Evolutionary conservation across 1,140 invertebrate species (phyloP), one percentile per base, ranked within the genome.

Genomic region (Sinonovacula constricta): DNA sequence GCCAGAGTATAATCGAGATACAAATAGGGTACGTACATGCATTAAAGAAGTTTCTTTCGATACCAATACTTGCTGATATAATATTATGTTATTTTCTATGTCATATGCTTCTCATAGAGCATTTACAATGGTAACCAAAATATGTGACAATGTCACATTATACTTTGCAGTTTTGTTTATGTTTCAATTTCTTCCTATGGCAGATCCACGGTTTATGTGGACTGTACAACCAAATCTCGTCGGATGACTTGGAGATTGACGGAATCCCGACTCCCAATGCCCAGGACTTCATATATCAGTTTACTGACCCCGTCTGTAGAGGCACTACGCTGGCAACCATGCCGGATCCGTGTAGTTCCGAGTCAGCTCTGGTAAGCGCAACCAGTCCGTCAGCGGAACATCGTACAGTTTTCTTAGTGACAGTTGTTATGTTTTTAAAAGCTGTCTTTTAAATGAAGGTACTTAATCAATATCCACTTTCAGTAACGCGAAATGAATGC

Each of bases 171-270:
- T n/a, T n/a, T n/a, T n/a, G n/a, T 4, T 18, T 31, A 14, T 22
- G 3, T 12, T 53, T 33, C 33, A 26, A 3, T 15, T 15, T n/a
- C 0, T 33, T 34, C 30, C 12, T 63, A 3, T 2, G n/a, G n/a
- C 36, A 82, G 80, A 51, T 75, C 15, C 18, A 7, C 28, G 80
- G 80, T 54, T 3, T 79, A 26, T 82, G 80, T 45, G 80, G 80
- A 26, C 74, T 69, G 28, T 72, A 74, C 24, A 82, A 82, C 69
- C 33, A 65, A n/a, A 51, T 31, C 18, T 5, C 0, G 15, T 3
- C 7, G 0, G 80, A 82, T 33, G 80, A 82, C 5, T 30, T 72
- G 18, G 70, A 63, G 31, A 14, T 63, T 26, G 34, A 63, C 4
- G 68, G 60, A 24, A 53, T 62, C 0, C 15, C 36, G 3, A 68